These are phyloP conservation scores for Amphipoea lucens DNA, from an alignment of 2,888 invertebrate species.

Conservation along the genomic window DNA sequence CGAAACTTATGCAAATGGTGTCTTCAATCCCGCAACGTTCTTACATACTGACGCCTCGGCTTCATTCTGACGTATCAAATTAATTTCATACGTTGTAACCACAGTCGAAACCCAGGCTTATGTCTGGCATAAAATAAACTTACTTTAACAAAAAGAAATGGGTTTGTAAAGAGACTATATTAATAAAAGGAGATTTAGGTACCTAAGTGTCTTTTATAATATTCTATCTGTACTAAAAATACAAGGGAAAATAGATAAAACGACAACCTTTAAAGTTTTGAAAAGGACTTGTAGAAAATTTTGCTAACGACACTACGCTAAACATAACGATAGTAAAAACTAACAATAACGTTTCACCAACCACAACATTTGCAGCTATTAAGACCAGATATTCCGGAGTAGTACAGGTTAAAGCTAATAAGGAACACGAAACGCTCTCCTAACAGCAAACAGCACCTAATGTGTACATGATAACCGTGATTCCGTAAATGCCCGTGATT, in stretches of 20 bases:
- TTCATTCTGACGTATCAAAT: slow-evolving; percentile 71
- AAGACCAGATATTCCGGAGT: slow-evolving; percentile 31
- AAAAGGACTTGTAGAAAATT: slow-evolving; percentile 8
- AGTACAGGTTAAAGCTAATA: slow-evolving; percentile 43
- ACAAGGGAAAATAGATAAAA: background rate
- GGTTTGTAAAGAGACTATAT: slow-evolving; percentile 5
- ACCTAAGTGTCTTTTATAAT: slow-evolving; percentile 14
- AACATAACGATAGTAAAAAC: slow-evolving; percentile 6
- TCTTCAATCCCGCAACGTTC: slow-evolving; percentile 68
- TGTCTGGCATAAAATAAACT: slow-evolving; percentile 12
- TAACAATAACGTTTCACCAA: slow-evolving; percentile 27
- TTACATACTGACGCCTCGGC: slow-evolving; percentile 68
- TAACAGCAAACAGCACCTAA: slow-evolving; percentile 54
- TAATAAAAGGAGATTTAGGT: slow-evolving; percentile 5
- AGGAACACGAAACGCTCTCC: slow-evolving; percentile 44
- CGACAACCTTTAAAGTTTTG: background rate
- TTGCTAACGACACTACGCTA: background rate
- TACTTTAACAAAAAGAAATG: slow-evolving; percentile 16
- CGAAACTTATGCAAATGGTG: slow-evolving; percentile 79
- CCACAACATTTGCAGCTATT: slow-evolving; percentile 32
- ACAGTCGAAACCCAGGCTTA: slow-evolving; percentile 28
- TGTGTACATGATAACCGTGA: slow-evolving; percentile 56
- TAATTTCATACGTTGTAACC: slow-evolving; percentile 64
- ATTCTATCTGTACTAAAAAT: slow-evolving; percentile 11
- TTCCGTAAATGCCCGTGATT: slow-evolving; percentile 49